phyloP scores from a whole-genome alignment of 2,888 invertebrate genomes.

The Lithophane ornitopus region DNA sequence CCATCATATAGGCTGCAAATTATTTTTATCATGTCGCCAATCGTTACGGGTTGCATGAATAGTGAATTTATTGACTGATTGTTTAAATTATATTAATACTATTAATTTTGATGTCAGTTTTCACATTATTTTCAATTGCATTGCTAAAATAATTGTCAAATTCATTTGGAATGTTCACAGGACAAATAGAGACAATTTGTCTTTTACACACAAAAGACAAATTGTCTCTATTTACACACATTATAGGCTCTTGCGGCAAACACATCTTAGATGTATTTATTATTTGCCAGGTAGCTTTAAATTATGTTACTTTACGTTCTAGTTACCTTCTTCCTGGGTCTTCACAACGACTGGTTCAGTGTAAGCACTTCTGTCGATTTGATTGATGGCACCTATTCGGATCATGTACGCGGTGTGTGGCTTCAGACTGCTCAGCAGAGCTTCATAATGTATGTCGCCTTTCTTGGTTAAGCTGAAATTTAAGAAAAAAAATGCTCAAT shows the following conservation, averaged over 20 bases:
- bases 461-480: slow-evolving; percentile 82
- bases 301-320: no score
- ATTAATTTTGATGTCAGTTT: no score
- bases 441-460: slow-evolving; percentile 87
- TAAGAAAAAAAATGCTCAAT: background rate
- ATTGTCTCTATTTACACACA: background rate
- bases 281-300: background rate
- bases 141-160: no score
- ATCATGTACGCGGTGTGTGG: slow-evolving; percentile 96
- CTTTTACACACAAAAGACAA: no score
- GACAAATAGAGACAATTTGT: no score
- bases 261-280: background rate
- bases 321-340: slow-evolving; percentile 95
- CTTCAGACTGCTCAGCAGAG: slow-evolving; percentile 89
- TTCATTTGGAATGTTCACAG: background rate
- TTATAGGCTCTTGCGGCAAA: background rate
- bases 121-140: no score
- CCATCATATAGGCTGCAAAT: no score
- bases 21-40: no score
- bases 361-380: slow-evolving; percentile 94
- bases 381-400: slow-evolving; percentile 95
- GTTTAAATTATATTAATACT: no score
- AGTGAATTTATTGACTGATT: no score
- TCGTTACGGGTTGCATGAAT: no score
- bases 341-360: slow-evolving; percentile 94